Evolutionary conservation across 2,888 invertebrate species (phyloP).

Genomic region (Diogma glabrata): DNA sequence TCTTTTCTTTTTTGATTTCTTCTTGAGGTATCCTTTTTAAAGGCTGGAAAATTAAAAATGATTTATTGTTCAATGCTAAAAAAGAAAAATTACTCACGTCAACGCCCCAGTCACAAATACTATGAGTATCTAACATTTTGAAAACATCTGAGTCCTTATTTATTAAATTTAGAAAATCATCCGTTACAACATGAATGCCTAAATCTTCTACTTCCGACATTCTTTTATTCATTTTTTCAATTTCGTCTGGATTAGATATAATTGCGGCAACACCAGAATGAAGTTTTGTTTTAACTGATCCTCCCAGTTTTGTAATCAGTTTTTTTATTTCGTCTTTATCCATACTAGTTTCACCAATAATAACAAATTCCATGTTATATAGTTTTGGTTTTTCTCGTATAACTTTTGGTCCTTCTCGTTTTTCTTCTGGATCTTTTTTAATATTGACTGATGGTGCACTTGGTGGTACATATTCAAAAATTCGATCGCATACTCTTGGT

Average conservation of each 20-base stretch:
- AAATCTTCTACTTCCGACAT: slow-evolving; percentile 53
- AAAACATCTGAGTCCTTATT: slow-evolving; percentile 48
- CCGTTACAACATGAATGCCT: slow-evolving; percentile 71
- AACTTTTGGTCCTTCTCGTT: slow-evolving; percentile 46
- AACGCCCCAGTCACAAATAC: slow-evolving; percentile 73
- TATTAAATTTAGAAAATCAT: slow-evolving; percentile 59
- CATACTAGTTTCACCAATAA: slow-evolving; percentile 45
- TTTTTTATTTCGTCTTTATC: slow-evolving; percentile 53
- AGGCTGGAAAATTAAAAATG: slow-evolving; percentile 30
- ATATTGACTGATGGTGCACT: slow-evolving; percentile 30
- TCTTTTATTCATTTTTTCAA: slow-evolving; percentile 52
- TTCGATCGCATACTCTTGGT: slow-evolving; percentile 43
- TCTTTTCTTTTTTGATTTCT: slow-evolving; percentile 45
- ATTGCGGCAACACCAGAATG: slow-evolving; percentile 57
- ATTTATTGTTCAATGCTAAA: slow-evolving; percentile 13
- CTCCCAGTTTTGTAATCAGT: slow-evolving; percentile 63
- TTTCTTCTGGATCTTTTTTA: slow-evolving; percentile 42
- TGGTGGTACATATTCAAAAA: slow-evolving; percentile 43
- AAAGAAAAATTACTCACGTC: slow-evolving; percentile 46
- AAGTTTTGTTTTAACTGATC: slow-evolving; percentile 54
- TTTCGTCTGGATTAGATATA: slow-evolving; percentile 55
- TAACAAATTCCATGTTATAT: slow-evolving; percentile 64
- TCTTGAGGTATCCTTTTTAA: slow-evolving; percentile 35
- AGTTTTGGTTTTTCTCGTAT: slow-evolving; percentile 55
- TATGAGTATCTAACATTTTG: slow-evolving; percentile 55